Conservation (phyloP, 2,113 vertebrate species). For the Pachyramphus minor region DNA sequence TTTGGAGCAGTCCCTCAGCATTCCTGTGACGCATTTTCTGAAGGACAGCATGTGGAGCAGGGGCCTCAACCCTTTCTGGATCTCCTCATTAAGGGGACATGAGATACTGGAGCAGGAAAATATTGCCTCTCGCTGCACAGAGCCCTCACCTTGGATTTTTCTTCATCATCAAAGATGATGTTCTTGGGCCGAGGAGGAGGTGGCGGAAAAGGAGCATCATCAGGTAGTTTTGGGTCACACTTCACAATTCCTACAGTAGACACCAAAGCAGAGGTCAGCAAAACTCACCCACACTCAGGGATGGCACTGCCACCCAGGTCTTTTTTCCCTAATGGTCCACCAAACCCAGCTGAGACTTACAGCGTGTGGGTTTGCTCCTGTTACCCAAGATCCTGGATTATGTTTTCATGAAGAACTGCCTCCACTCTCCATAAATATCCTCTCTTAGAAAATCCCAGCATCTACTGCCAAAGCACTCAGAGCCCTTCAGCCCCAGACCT, state of each 20-base stretch:
- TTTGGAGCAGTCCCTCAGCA: background rate
- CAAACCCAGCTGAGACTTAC: background rate
- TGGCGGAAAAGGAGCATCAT: slow-evolving; percentile 77
- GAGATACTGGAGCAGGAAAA: background rate
- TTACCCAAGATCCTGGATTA: background rate
- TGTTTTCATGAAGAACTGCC: background rate
- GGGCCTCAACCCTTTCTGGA: background rate
- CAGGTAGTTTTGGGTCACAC: slow-evolving; percentile 86
- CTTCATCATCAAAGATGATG: slow-evolving; percentile 94
- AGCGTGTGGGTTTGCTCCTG: background rate
- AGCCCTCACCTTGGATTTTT: slow-evolving; percentile 92
- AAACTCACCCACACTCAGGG: background rate
- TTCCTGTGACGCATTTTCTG: background rate
- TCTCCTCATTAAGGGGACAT: background rate
- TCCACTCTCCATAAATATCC: background rate
- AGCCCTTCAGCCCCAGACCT: background rate
- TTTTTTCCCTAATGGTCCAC: background rate
- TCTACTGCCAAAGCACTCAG: background rate
- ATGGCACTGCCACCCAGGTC: background rate
- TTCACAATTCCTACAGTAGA: slow-evolving; percentile 88
- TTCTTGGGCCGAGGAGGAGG: slow-evolving; percentile 86
- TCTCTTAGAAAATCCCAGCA: background rate
- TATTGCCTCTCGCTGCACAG: background rate
- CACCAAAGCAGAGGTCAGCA: background rate
- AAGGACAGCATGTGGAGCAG: background rate